These are phyloP conservation scores for Coluber constrictor DNA, from an alignment of 2,797 vertebrate genomes.

Conservation along the genomic window DNA sequence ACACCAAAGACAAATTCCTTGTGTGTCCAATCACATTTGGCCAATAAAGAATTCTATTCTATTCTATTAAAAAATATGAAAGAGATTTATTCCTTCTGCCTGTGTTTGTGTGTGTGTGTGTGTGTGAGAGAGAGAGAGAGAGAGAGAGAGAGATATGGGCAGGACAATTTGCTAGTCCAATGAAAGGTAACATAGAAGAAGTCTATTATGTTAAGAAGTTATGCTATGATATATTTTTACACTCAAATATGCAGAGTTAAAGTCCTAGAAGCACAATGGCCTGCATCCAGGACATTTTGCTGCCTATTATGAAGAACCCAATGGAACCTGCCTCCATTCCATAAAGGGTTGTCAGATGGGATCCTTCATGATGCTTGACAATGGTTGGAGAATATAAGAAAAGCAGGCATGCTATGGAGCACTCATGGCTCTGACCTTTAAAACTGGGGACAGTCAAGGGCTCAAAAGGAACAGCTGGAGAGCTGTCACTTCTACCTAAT, in stretches of 20 bases:
- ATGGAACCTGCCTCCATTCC: background rate
- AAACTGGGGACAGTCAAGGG: background rate
- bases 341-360: background rate
- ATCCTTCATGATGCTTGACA: background rate
- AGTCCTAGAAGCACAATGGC: background rate
- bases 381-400: background rate
- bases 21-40: no score
- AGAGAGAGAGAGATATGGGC: no score
- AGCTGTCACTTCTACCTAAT: background rate
- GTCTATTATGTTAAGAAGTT: background rate
- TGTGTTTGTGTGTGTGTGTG: no score
- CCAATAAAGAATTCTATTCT: no score
- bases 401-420: background rate
- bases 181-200: background rate
- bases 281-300: background rate
- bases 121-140: no score
- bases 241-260: background rate
- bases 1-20: no score
- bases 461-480: background rate
- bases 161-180: background rate
- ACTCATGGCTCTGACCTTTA: background rate
- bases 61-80: background rate
- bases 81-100: background rate
- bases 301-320: background rate
- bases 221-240: background rate